These are phyloP conservation scores for Philereme vetulata DNA, from an alignment of 2,888 invertebrate species.

Conservation along the genomic window DNA sequence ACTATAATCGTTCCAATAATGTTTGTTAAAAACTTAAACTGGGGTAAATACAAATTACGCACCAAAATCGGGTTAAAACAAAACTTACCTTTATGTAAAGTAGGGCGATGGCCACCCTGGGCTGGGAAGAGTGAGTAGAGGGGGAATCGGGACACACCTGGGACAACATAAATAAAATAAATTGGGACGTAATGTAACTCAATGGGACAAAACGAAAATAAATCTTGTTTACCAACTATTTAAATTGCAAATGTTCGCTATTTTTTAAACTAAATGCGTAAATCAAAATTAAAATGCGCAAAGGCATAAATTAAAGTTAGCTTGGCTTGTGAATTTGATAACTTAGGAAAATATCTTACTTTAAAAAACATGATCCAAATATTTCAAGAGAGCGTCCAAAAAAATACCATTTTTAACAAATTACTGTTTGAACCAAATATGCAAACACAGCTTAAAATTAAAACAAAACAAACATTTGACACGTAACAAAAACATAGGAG, in stretches of 20 bases:
- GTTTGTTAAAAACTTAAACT: background rate
- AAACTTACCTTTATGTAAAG: conserved; percentile 82
- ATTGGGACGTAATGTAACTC: conserved; percentile 34
- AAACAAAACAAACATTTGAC: conserved; percentile 4
- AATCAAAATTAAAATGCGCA: too few relatives aligned
- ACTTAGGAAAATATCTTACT: too few relatives aligned
- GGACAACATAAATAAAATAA: conserved; percentile 40
- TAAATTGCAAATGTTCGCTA: too few relatives aligned
- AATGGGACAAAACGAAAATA: conserved; percentile 25
- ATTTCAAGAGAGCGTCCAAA: too few relatives aligned
- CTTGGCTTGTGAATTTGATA: too few relatives aligned
- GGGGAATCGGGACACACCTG: conserved; percentile 88
- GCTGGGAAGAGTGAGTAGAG: conserved; percentile 87
- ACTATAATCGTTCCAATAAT: background rate
- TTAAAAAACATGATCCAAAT: too few relatives aligned
- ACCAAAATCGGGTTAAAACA: conserved; percentile 11
- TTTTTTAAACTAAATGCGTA: too few relatives aligned
- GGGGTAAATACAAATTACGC: conserved; percentile 2
- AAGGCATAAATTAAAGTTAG: too few relatives aligned
- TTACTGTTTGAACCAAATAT: background rate
- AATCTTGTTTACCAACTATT: conserved; percentile 7
- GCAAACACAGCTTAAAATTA: background rate
- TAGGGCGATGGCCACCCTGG: conserved; percentile 68
- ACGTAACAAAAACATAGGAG: conserved; percentile 12
- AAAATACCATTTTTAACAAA: background rate